Percentiles rank a stretch among this genome's conserved stretches.
Conservation (phyloP, 1,140 invertebrate genomes). For the Oncopeltus fasciatus region DNA sequence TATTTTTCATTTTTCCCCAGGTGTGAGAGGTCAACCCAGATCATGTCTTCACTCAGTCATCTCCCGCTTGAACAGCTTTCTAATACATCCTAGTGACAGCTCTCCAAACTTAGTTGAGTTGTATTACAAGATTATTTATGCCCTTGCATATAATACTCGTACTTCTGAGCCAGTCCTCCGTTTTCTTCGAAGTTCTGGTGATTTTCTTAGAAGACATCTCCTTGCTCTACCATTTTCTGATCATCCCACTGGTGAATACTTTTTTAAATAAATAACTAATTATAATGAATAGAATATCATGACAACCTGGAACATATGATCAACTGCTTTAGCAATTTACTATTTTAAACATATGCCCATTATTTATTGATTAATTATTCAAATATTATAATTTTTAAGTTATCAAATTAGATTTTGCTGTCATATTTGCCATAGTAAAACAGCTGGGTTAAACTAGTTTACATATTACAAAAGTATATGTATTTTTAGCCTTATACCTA, state of each 20-base stretch:
- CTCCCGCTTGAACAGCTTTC: constrained; percentile 50
- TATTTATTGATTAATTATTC: too few relatives aligned
- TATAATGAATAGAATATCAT: too few relatives aligned
- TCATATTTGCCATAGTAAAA: too few relatives aligned
- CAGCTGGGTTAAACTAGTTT: too few relatives aligned
- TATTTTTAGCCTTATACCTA: too few relatives aligned
- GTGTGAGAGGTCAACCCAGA: constrained; percentile 54
- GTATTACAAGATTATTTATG: constrained; percentile 60
- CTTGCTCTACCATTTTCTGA: constrained; percentile 45
- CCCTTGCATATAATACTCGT: constrained; percentile 55
- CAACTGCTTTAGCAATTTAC: too few relatives aligned
- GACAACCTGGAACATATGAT: too few relatives aligned
- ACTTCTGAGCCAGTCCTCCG: constrained; percentile 61
- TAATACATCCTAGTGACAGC: constrained; percentile 29
- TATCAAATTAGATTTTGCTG: too few relatives aligned
- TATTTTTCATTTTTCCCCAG: too few relatives aligned
- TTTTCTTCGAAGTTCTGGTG: constrained; percentile 48
- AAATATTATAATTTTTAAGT: too few relatives aligned
- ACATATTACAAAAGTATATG: too few relatives aligned
- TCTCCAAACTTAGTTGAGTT: constrained; percentile 33
- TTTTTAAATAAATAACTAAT: background rate
- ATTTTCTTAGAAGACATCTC: constrained; percentile 56
- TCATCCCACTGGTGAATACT: background rate
- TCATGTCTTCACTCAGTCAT: constrained; percentile 75
- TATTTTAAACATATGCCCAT: too few relatives aligned